Percentiles rank a stretch among this genome's conserved stretches.
phyloP scores from a whole-genome alignment of 2,113 vertebrate genomes.

The Strix aluco region DNA sequence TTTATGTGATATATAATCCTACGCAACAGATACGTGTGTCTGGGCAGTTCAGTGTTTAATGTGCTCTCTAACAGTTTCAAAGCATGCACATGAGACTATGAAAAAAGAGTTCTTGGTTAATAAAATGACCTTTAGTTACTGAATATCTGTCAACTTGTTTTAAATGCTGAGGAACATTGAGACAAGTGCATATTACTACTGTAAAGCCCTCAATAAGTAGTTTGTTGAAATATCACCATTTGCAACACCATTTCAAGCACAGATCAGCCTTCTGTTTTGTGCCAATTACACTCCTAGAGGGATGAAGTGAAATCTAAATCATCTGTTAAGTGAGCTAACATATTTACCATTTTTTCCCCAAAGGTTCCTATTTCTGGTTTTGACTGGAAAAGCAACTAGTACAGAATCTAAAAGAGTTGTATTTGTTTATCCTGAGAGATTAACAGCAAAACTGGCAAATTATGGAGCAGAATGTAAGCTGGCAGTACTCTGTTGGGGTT shows the following conservation, averaged over 20 bases:
- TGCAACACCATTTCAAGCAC: not conserved
- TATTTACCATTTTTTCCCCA: not conserved
- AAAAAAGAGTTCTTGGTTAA: not conserved
- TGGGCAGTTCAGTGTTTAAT: not conserved
- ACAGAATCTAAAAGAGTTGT: not conserved
- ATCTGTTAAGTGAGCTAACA: not conserved
- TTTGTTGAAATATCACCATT: not conserved
- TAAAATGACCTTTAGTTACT: not conserved
- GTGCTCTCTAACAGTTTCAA: not conserved
- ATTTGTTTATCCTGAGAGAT: not conserved
- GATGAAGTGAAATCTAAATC: not conserved
- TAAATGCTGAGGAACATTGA: not conserved
- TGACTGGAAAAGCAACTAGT: not conserved
- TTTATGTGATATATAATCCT: rapidly evolving
- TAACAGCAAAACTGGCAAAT: not conserved
- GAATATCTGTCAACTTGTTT: not conserved
- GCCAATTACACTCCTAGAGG: not conserved
- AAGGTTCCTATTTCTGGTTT: not conserved
- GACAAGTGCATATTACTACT: not conserved
- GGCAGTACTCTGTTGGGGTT: not conserved
- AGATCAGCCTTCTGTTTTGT: not conserved
- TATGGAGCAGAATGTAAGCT: not conserved
- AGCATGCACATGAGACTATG: not conserved
- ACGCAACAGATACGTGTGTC: rapidly evolving
- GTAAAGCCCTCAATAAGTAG: not conserved